Evolutionary conservation across 2,113 vertebrate species (phyloP).

Genomic region (Bombycilla garrulus): DNA sequence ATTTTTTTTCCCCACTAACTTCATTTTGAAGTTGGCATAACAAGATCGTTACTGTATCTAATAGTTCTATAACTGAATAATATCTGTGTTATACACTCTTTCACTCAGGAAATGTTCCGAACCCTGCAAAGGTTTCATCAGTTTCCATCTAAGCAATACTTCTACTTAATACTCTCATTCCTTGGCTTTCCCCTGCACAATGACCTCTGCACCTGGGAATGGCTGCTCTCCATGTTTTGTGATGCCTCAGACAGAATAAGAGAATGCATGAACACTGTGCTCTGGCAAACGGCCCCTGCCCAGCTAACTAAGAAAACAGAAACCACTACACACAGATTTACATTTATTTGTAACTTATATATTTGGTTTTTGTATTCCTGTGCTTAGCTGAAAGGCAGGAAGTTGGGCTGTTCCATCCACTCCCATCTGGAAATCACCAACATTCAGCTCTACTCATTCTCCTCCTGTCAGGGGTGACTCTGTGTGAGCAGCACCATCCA

Average conservation of each 20-base stretch:
- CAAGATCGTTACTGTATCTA: not conserved
- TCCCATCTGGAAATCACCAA: not conserved
- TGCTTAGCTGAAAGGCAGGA: not conserved
- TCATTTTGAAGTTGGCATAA: not conserved
- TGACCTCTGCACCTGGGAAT: not conserved
- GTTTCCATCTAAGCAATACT: not conserved
- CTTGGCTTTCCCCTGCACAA: not conserved
- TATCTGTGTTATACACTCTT: not conserved
- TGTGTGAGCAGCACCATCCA: not conserved
- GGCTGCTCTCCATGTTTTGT: too few relatives aligned
- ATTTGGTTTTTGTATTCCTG: not conserved
- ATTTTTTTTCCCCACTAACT: not conserved
- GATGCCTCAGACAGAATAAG: not conserved
- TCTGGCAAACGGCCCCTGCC: not conserved
- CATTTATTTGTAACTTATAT: not conserved
- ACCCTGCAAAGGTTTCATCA: not conserved
- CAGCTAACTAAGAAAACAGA: not conserved
- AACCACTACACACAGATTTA: not conserved
- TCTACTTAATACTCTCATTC: not conserved
- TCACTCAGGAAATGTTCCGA: not conserved
- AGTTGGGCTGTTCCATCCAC: not conserved
- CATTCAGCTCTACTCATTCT: not conserved
- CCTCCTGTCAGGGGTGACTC: not conserved
- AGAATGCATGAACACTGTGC: not conserved
- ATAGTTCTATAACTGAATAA: not conserved